phyloP scores from a whole-genome alignment of 2,113 vertebrate species.

The Bubo bubo region DNA sequence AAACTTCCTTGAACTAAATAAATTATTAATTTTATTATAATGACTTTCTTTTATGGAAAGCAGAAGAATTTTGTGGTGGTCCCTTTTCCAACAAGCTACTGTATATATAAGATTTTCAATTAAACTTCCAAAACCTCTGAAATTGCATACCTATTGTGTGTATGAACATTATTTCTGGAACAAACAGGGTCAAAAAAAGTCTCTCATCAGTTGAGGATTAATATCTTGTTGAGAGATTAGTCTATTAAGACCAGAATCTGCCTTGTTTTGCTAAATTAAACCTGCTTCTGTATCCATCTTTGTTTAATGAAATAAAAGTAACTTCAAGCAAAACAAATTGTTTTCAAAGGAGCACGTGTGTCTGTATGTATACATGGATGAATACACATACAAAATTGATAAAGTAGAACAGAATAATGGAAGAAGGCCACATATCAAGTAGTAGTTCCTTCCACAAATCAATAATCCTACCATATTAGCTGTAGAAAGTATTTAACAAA shows the following conservation, averaged over 20 bases:
- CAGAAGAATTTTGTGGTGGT: not conserved
- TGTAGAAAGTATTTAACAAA: not conserved
- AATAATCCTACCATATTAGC: not conserved
- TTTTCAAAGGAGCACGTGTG: not conserved
- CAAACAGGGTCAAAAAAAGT: not conserved
- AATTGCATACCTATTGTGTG: not conserved
- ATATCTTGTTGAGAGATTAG: not conserved
- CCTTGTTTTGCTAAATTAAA: not conserved
- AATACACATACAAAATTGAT: not conserved
- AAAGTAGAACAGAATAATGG: not conserved
- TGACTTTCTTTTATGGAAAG: not conserved
- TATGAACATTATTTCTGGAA: not conserved
- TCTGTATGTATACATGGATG: not conserved
- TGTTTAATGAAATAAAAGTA: not conserved
- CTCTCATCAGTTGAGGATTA: not conserved
- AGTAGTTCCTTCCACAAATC: not conserved
- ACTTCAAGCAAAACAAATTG: not conserved
- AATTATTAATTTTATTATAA: not conserved
- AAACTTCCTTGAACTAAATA: not conserved
- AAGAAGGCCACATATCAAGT: not conserved
- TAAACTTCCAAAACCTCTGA: not conserved
- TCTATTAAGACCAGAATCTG: not conserved
- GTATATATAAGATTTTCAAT: not conserved
- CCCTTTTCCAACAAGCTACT: not conserved
- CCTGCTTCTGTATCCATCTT: not conserved